Evolutionary conservation across 1,140 invertebrate species (phyloP).

Genomic region (Adelges cooleyi): DNA sequence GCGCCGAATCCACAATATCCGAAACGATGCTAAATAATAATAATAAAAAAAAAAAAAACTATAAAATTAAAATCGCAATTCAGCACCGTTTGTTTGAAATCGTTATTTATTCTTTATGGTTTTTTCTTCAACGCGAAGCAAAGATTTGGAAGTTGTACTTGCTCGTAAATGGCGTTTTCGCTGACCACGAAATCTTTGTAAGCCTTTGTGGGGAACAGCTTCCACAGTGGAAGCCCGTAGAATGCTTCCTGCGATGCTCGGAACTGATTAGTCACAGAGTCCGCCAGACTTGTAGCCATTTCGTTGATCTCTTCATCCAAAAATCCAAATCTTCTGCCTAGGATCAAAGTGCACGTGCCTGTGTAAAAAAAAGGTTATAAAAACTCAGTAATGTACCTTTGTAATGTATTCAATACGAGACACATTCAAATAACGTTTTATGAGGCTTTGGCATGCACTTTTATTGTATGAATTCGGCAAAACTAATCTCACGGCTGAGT

Average conservation of each 20-base stretch:
- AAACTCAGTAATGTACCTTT: too few relatives aligned
- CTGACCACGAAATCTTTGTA: slow-evolving; percentile 58
- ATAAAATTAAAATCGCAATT: too few relatives aligned
- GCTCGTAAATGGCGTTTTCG: slow-evolving; percentile 68
- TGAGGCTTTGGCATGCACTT: too few relatives aligned
- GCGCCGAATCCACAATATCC: slow-evolving; percentile 58
- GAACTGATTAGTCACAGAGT: slow-evolving; percentile 61
- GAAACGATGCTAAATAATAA: slow-evolving; percentile 53
- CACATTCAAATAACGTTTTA: too few relatives aligned
- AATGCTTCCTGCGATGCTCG: slow-evolving; percentile 62
- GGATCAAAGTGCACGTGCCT: slow-evolving; percentile 62
- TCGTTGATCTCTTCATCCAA: slow-evolving; percentile 46
- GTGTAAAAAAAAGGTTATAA: slow-evolving; percentile 8
- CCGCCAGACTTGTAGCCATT: slow-evolving; percentile 44
- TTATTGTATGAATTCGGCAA: too few relatives aligned
- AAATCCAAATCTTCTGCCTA: slow-evolving; percentile 67
- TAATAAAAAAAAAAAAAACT: not conserved
- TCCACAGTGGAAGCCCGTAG: slow-evolving; percentile 73
- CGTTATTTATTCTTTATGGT: slow-evolving; percentile 34
- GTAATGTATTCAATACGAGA: too few relatives aligned
- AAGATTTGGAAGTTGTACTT: slow-evolving; percentile 32
- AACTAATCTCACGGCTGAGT: too few relatives aligned
- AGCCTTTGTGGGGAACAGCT: slow-evolving; percentile 57
- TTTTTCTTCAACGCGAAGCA: too few relatives aligned
- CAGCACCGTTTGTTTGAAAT: too few relatives aligned